Evolutionary conservation across 2,797 vertebrate species (phyloP).

Genomic region (Enoplosus armatus): DNA sequence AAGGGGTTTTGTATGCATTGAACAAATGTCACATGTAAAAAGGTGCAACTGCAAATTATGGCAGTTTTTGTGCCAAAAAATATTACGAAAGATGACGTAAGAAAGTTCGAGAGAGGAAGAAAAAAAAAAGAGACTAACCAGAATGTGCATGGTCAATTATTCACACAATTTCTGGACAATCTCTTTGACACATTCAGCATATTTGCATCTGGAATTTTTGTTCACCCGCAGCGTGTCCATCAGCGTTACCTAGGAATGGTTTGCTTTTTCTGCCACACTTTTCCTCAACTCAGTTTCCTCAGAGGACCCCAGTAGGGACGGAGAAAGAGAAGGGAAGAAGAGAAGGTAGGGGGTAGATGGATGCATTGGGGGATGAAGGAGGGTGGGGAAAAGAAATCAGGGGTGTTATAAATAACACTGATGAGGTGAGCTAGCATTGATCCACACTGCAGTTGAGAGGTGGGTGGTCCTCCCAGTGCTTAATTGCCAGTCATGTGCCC

Average conservation of each 20-base stretch:
- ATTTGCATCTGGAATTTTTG: constrained; percentile 57
- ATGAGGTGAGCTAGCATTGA: constrained; percentile 85
- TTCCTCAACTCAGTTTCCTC: constrained; percentile 64
- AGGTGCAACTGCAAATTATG: background rate
- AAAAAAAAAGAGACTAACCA: constrained; percentile 28
- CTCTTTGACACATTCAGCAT: constrained; percentile 36
- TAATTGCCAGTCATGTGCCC: constrained; percentile 87
- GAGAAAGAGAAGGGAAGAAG: constrained; percentile 25
- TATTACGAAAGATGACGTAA: background rate
- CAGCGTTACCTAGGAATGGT: constrained; percentile 50
- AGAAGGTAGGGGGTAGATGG: constrained; percentile 47
- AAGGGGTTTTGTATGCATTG: constrained; percentile 15
- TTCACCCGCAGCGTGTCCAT: constrained; percentile 51
- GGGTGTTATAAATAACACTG: constrained; percentile 83
- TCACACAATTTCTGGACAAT: constrained; percentile 46
- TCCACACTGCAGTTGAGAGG: constrained; percentile 85
- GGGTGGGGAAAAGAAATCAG: constrained; percentile 66
- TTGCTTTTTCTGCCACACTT: constrained; percentile 70
- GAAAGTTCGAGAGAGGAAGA: background rate
- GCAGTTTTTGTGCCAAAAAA: background rate
- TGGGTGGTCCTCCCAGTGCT: constrained; percentile 85
- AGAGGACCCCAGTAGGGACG: constrained; percentile 26
- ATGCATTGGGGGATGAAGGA: constrained; percentile 67
- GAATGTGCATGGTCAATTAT: constrained; percentile 8
- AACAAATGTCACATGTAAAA: constrained; percentile 23